These are phyloP conservation scores for Sarotherodon lohbergeri DNA, from an alignment of 2,113 vertebrate species.

Conservation along the genomic window DNA sequence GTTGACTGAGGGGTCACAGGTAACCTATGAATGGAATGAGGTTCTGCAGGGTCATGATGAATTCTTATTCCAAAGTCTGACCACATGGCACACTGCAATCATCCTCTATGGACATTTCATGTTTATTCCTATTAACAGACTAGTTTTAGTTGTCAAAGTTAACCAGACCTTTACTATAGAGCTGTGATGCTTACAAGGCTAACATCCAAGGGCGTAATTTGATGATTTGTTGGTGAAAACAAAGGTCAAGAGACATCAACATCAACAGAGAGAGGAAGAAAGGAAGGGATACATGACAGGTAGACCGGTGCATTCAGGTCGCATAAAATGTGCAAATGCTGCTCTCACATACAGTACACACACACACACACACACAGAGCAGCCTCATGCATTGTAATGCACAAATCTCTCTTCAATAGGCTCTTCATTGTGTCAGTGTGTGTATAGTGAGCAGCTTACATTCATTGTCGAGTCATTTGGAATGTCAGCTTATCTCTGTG, in stretches of 20 bases:
- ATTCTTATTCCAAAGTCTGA: not conserved
- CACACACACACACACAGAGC: not conserved
- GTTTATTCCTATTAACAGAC: not conserved
- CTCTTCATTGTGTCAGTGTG: conserved; percentile 20
- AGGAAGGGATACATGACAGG: not conserved
- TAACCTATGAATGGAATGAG: not conserved
- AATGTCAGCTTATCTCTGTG: conserved; percentile 37
- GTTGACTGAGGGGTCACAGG: not conserved
- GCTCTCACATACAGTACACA: not conserved
- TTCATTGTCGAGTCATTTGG: conserved; percentile 45
- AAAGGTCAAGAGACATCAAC: not conserved
- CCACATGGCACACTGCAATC: not conserved
- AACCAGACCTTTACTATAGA: not conserved
- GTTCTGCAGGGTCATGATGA: not conserved
- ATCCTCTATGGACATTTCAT: not conserved
- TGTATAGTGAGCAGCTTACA: conserved; percentile 47
- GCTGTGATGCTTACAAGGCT: not conserved
- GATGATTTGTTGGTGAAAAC: not conserved
- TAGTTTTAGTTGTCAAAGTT: not conserved
- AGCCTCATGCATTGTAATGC: not conserved
- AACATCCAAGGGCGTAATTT: not conserved
- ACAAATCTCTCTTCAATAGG: conserved; percentile 38
- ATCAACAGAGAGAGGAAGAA: not conserved
- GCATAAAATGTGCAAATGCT: not conserved
- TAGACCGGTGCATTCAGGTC: not conserved